Percentiles rank a stretch among this genome's conserved stretches.
Conservation (phyloP, 1,140 invertebrate genomes). For the Metaphire vulgaris region DNA sequence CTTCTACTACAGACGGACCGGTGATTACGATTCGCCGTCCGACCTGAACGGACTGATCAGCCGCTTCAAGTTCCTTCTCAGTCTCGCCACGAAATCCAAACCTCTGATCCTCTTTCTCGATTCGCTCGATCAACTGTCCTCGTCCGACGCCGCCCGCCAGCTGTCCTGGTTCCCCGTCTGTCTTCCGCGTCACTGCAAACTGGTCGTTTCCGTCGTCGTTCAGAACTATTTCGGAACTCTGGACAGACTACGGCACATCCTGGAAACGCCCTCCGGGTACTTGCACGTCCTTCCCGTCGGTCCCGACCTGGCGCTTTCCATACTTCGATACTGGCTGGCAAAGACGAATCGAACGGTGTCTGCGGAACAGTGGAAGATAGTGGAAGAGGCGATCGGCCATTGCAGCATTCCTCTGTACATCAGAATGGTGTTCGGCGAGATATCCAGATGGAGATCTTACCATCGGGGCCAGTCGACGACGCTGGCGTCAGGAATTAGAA, state of each 20-base stretch:
- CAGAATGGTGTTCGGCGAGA: slow-evolving; percentile 79
- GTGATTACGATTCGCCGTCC: slow-evolving; percentile 81
- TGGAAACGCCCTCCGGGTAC: slow-evolving; percentile 82
- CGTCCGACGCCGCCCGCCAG: slow-evolving; percentile 85
- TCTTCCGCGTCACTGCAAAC: slow-evolving; percentile 82
- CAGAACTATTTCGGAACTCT: slow-evolving; percentile 48
- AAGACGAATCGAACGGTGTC: slow-evolving; percentile 66
- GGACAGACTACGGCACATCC: slow-evolving; percentile 68
- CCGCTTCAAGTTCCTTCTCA: slow-evolving; percentile 84
- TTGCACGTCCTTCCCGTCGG: slow-evolving; percentile 55
- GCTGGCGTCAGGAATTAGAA: slow-evolving; percentile 18
- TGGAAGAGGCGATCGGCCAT: slow-evolving; percentile 78
- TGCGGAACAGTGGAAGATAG: slow-evolving; percentile 75
- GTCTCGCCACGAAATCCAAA: slow-evolving; percentile 36
- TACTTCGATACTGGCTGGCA: slow-evolving; percentile 84
- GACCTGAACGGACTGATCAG: slow-evolving; percentile 90
- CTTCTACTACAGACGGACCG: slow-evolving; percentile 84
- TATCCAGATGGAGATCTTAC: slow-evolving; percentile 93
- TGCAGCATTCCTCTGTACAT: slow-evolving; percentile 96
- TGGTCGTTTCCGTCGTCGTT: slow-evolving; percentile 62
- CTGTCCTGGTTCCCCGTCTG: slow-evolving; percentile 90
- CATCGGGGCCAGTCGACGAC: slow-evolving; percentile 65
- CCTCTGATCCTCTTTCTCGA: slow-evolving; percentile 47
- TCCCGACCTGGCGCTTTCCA: slow-evolving; percentile 82
- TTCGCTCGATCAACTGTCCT: slow-evolving; percentile 90